These are phyloP conservation scores for Tychaedon coryphoeus DNA, from an alignment of 2,113 vertebrate genomes.

Conservation along the genomic window DNA sequence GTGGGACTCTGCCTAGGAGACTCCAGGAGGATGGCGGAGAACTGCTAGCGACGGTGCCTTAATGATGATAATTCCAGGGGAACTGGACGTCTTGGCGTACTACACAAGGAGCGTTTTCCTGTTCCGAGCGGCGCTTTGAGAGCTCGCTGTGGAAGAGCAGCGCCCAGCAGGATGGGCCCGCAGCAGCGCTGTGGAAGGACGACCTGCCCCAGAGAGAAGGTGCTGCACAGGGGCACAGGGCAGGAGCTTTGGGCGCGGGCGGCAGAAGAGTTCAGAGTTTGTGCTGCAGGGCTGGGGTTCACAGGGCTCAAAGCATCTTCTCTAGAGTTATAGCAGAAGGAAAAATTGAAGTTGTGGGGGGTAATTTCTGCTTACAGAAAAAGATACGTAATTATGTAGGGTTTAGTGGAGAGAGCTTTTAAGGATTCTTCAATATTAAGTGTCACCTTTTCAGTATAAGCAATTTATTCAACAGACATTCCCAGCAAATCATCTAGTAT, in stretches of 20 bases:
- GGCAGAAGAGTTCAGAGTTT: fast-evolving
- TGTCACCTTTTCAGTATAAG: neutral
- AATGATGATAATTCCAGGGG: neutral
- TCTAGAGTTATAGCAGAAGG: neutral
- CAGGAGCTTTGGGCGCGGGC: neutral
- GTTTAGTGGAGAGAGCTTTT: neutral
- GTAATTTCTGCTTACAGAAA: neutral
- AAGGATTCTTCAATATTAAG: neutral
- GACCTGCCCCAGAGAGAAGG: fast-evolving
- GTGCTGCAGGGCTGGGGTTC: neutral
- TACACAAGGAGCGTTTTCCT: fast-evolving
- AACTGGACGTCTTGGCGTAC: neutral
- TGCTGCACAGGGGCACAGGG: neutral
- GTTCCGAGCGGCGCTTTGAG: fast-evolving
- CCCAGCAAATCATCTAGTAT: neutral
- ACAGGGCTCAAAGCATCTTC: neutral
- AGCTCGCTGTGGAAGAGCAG: fast-evolving
- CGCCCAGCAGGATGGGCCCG: fast-evolving
- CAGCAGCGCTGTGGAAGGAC: fast-evolving
- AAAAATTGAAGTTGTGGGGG: neutral
- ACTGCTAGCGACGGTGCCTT: neutral
- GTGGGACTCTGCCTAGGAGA: neutral
- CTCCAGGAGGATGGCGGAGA: fast-evolving
- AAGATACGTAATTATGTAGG: neutral
- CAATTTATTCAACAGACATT: neutral